A percentile compares a stretch with the other conserved stretches of the same genome.
Evolutionary conservation across 2,113 vertebrate genomes (phyloP).

Genomic region (Indicator indicator): DNA sequence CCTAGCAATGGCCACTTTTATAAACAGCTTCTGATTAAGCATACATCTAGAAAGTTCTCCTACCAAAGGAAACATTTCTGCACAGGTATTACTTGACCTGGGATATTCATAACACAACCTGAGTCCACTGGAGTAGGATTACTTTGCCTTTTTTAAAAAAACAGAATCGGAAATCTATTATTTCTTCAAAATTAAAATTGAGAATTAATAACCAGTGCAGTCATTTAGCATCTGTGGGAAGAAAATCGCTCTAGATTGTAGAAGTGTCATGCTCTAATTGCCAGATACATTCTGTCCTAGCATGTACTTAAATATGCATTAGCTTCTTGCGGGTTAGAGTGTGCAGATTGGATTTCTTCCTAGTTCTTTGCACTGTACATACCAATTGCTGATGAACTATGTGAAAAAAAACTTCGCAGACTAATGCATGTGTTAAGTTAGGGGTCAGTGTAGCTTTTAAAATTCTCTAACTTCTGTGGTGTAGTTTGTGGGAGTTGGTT

Average conservation of each 20-base stretch:
- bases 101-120: neutral
- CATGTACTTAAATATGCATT: neutral
- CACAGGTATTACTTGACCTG: neutral
- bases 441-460: neutral
- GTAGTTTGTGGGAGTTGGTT: neutral
- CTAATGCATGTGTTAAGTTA: neutral
- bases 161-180: neutral
- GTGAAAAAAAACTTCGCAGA: neutral
- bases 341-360: neutral
- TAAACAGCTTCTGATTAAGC: constrained; percentile 35
- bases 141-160: neutral
- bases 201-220: neutral
- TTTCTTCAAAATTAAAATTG: neutral
- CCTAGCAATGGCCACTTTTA: constrained; percentile 10
- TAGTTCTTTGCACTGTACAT: neutral
- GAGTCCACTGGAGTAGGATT: neutral
- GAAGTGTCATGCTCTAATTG: neutral
- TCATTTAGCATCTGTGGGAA: neutral
- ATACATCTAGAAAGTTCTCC: constrained; percentile 16
- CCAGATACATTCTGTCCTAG: neutral
- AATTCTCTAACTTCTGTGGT: neutral
- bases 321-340: neutral
- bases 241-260: neutral
- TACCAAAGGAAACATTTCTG: constrained; percentile 18
- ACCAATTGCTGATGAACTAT: neutral